Percentiles rank a stretch among this genome's conserved stretches.
Evolutionary conservation across 2,113 vertebrate genomes (phyloP).

Genomic region (Syngnathoides biaculeatus): DNA sequence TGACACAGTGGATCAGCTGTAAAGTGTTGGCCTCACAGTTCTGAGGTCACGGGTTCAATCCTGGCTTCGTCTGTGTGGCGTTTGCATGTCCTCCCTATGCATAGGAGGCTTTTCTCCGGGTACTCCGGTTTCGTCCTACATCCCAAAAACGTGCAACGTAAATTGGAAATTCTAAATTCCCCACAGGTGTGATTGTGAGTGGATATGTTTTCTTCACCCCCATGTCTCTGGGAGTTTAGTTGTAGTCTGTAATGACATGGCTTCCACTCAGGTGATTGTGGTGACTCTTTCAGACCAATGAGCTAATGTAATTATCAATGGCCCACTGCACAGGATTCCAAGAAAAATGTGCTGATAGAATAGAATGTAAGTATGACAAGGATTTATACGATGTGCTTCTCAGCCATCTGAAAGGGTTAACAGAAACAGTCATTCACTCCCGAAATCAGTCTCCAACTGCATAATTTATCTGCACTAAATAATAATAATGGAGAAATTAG

Average conservation of each 20-base stretch:
- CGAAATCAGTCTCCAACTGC: neutral
- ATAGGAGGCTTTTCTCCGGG: no score
- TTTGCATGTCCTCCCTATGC: no score
- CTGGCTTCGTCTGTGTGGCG: no score
- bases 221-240: neutral
- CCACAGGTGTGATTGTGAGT: no score
- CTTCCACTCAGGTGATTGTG: neutral
- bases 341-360: conserved; percentile 1
- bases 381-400: neutral
- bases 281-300: neutral
- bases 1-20: no score
- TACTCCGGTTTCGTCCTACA: no score
- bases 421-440: neutral
- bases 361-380: neutral
- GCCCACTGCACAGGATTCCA: neutral
- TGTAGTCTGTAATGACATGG: neutral
- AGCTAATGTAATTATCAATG: neutral
- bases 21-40: no score
- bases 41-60: no score
- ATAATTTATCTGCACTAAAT: neutral
- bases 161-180: no score
- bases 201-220: no score
- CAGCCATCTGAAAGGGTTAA: neutral
- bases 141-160: no score
- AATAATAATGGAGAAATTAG: neutral